These are phyloP conservation scores for Emys orbicularis DNA, from an alignment of 2,797 vertebrate genomes.

Conservation along the genomic window DNA sequence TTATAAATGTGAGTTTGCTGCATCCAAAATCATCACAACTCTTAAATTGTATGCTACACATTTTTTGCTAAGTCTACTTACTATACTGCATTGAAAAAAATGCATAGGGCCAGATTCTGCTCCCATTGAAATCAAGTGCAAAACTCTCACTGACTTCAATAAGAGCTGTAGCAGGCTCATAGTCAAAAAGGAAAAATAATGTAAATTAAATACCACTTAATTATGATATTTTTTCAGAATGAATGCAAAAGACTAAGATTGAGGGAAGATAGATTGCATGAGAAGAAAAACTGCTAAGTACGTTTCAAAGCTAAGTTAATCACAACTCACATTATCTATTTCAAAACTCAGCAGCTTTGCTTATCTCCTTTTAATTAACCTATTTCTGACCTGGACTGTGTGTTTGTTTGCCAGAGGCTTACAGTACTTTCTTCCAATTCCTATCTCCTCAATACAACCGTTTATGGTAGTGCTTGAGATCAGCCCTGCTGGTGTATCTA, in stretches of 20 bases:
- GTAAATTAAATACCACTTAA: constrained; percentile 38
- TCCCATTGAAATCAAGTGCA: not conserved
- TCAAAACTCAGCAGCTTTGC: constrained; percentile 38
- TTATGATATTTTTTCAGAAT: constrained; percentile 43
- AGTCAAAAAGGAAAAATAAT: constrained; percentile 6
- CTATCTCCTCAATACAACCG: constrained; percentile 23
- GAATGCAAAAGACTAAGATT: constrained; percentile 19
- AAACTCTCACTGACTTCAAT: not conserved
- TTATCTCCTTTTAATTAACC: constrained; percentile 70
- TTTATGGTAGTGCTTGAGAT: not conserved
- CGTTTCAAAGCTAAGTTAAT: constrained; percentile 63
- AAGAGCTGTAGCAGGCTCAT: not conserved
- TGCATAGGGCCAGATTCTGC: not conserved
- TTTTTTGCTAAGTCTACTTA: not conserved
- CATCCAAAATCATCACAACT: not conserved
- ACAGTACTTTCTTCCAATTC: constrained; percentile 15
- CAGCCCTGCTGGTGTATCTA: not conserved
- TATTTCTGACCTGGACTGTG: constrained; percentile 50
- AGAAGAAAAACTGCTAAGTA: constrained; percentile 45
- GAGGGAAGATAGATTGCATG: constrained; percentile 27
- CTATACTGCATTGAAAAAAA: not conserved
- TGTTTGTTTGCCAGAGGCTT: constrained; percentile 23
- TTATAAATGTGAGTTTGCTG: not conserved
- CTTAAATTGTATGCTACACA: not conserved
- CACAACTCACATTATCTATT: constrained; percentile 54